These are phyloP conservation scores for Porites lutea DNA, from an alignment of 64 coral and sea anemone genomes.

Conservation along the genomic window DNA sequence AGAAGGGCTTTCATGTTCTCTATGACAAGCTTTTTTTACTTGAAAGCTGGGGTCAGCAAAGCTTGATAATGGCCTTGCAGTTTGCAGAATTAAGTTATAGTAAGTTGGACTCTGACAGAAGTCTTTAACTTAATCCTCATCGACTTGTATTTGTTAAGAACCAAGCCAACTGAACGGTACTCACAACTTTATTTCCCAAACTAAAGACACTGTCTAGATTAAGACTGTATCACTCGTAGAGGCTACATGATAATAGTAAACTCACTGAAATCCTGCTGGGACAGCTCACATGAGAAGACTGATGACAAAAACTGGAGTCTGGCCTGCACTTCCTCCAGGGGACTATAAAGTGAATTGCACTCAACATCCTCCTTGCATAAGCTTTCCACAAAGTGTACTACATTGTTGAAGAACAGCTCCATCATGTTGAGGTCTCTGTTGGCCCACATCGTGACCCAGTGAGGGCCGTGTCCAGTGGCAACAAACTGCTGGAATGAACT, in stretches of 20 bases:
- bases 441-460: conserved; percentile 93
- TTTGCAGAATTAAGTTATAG: no score
- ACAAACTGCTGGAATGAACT: conserved; percentile 97
- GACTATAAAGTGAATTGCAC: conserved; percentile 66
- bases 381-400: conserved; percentile 71
- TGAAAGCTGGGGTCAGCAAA: no score
- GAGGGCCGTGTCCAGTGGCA: conserved; percentile 71
- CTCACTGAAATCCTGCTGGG: conserved; percentile 94
- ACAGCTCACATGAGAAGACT: conserved; percentile 94
- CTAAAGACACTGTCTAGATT: no score
- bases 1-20: no score
- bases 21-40: no score
- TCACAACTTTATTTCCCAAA: no score
- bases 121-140: no score
- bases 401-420: conserved; percentile 89
- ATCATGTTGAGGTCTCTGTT: conserved; percentile 89
- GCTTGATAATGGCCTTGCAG: no score
- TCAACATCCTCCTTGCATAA: neutral
- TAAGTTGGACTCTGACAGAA: no score
- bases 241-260: neutral
- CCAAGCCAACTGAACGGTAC: no score
- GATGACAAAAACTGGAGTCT: conserved; percentile 95
- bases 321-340: conserved; percentile 92
- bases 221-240: neutral
- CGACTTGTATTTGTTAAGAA: no score